Percentiles rank a stretch among this genome's conserved stretches.
Conservation (phyloP, 1,140 invertebrate genomes). For the Chrysoperla carnea region DNA sequence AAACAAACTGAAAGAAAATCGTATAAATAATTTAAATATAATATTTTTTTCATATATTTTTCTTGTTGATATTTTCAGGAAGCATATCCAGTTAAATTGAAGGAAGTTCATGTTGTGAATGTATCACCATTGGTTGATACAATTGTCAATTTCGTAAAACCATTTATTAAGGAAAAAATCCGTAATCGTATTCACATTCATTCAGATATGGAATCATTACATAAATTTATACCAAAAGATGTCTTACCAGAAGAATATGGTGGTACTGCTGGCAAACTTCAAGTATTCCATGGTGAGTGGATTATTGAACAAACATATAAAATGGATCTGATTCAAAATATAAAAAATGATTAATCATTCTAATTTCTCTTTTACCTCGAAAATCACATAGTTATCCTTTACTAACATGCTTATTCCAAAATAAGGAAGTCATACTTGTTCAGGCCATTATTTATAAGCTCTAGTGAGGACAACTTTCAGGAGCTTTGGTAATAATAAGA, state of each 20-base stretch:
- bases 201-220: constrained; percentile 44
- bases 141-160: constrained; percentile 66
- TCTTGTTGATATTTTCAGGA: constrained; percentile 29
- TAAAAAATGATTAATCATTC: background rate
- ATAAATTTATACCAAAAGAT: constrained; percentile 56
- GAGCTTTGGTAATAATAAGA: too few species aligned
- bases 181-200: constrained; percentile 64
- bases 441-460: too few species aligned
- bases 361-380: too few species aligned
- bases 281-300: constrained; percentile 44
- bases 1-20: too few species aligned
- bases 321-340: too few species aligned
- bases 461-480: too few species aligned
- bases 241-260: constrained; percentile 66
- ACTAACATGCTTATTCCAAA: too few species aligned
- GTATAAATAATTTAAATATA: too few species aligned
- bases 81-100: constrained; percentile 69
- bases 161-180: constrained; percentile 73
- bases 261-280: constrained; percentile 48
- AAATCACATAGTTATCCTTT: background rate
- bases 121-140: constrained; percentile 62
- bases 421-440: too few species aligned
- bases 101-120: constrained; percentile 72
- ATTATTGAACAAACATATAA: background rate
- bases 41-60: too few species aligned